These are phyloP conservation scores for Holacanthella duospinosa DNA, from an alignment of 2,888 invertebrate genomes.

Conservation along the genomic window DNA sequence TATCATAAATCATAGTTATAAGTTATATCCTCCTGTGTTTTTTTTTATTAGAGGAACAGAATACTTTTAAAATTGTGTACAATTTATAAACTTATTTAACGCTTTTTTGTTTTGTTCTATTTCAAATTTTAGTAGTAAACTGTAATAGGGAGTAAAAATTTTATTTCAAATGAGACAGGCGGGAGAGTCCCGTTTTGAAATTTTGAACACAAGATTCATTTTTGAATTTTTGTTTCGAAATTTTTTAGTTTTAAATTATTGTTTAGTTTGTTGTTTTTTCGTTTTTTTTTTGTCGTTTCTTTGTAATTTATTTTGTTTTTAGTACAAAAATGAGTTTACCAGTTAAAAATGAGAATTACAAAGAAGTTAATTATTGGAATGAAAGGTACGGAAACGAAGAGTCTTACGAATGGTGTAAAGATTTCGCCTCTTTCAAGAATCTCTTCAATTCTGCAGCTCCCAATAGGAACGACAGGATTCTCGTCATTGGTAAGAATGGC, in stretches of 20 bases:
- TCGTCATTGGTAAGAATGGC: conserved; percentile 20
- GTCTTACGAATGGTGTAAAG: conserved; percentile 23
- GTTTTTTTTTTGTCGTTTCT: neutral
- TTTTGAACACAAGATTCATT: too few relatives aligned
- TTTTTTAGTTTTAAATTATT: neutral
- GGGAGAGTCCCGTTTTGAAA: too few relatives aligned
- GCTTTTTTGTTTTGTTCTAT: too few relatives aligned
- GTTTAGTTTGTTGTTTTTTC: neutral
- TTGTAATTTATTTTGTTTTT: neutral
- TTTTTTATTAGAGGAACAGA: too few relatives aligned
- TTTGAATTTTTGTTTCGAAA: neutral
- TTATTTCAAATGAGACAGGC: too few relatives aligned
- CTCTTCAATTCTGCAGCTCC: conserved; percentile 13
- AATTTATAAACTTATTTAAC: too few relatives aligned
- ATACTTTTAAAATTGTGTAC: too few relatives aligned
- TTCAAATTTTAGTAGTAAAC: too few relatives aligned
- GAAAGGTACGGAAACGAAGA: conserved; percentile 18
- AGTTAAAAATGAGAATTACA: conserved; percentile 18
- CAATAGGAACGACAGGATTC: conserved; percentile 13
- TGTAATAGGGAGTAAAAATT: too few relatives aligned
- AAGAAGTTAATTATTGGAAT: conserved; percentile 18
- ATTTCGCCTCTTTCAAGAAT: conserved; percentile 11
- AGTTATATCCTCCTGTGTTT: too few relatives aligned
- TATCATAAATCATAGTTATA: too few relatives aligned
- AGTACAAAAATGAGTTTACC: conserved; percentile 11